These are phyloP conservation scores for Dallia pectoralis DNA, from an alignment of 2,797 vertebrate species.

Conservation along the genomic window DNA sequence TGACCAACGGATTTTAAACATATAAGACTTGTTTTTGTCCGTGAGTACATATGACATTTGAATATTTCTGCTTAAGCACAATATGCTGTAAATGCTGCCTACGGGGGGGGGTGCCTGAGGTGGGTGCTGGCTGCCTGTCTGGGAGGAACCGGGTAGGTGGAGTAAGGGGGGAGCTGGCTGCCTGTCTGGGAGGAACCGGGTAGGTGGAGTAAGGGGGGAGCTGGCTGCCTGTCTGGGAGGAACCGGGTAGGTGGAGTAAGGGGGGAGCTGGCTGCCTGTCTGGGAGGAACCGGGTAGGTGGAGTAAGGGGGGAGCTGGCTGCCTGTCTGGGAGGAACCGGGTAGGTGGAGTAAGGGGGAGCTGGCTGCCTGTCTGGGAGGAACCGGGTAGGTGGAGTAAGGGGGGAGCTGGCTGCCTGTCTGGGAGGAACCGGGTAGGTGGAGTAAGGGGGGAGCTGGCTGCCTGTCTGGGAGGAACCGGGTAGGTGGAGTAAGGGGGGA, in stretches of 20 bases:
- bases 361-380: conserved; percentile 16
- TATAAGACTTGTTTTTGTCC: not conserved
- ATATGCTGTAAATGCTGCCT: conserved; percentile 1
- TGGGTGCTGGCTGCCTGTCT: conserved; percentile 2
- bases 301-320: conserved; percentile 6
- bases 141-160: conserved; percentile 20
- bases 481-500: conserved; percentile 12
- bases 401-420: conserved; percentile 3
- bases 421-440: conserved; percentile 20
- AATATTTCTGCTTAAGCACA: not conserved
- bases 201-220: conserved; percentile 11
- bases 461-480: conserved; percentile 20
- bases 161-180: not conserved
- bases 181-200: conserved; percentile 21
- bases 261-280: conserved; percentile 3
- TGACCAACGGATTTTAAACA: not conserved
- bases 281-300: too few relatives aligned
- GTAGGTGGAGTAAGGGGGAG: too few relatives aligned
- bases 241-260: conserved; percentile 11
- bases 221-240: conserved; percentile 16
- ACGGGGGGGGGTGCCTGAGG: conserved; percentile 9
- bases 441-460: not conserved
- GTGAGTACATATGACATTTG: not conserved
- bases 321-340: too few relatives aligned
- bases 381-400: conserved; percentile 11